Conservation (phyloP, 2,888 invertebrate genomes). For the Yponomeuta evonymella region DNA sequence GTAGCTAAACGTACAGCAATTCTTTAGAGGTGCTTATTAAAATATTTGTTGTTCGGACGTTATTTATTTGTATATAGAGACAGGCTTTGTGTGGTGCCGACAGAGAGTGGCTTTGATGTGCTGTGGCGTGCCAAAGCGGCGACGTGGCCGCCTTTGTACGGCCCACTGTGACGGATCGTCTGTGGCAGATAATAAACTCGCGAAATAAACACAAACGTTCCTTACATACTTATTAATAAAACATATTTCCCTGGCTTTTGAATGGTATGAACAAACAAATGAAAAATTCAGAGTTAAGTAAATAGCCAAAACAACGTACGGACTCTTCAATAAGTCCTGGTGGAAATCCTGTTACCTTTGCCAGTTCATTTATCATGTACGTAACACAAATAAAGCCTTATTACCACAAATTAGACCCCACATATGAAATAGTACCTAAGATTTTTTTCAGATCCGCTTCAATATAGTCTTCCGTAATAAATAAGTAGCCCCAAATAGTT, state of each 20-base stretch:
- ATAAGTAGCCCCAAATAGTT: no score
- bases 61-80: conserved; percentile 71
- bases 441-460: no score
- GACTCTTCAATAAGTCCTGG: background rate
- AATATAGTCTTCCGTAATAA: no score
- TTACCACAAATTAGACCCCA: no score
- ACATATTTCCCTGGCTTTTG: conserved; percentile 3
- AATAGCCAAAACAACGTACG: background rate
- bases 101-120: conserved; percentile 47
- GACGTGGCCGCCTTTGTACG: conserved; percentile 44
- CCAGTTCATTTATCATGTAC: no score
- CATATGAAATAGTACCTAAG: no score
- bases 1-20: conserved; percentile 63
- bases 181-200: conserved; percentile 58
- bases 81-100: conserved; percentile 61
- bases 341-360: no score
- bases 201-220: conserved; percentile 42
- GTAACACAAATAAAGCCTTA: no score
- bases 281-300: background rate
- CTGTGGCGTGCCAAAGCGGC: conserved; percentile 40
- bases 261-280: conserved; percentile 4
- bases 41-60: conserved; percentile 73
- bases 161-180: conserved; percentile 59
- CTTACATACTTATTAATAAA: conserved; percentile 8
- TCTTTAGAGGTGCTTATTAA: conserved; percentile 71